A percentile compares a stretch with the other conserved stretches of the same genome.
phyloP scores from a whole-genome alignment of 2,888 invertebrate genomes.

The Leucoma salicis region DNA sequence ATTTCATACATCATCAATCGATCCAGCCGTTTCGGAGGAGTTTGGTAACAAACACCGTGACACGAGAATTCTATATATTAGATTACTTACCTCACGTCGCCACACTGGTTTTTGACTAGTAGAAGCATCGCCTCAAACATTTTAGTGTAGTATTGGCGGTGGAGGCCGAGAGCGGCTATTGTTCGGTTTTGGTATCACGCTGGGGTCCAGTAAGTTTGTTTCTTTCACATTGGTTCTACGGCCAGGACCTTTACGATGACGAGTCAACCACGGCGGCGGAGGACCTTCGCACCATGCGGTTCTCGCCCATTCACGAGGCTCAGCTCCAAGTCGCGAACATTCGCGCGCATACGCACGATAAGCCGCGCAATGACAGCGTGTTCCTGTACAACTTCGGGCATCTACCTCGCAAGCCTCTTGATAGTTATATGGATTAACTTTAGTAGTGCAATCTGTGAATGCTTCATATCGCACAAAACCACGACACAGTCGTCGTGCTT shows the following conservation, averaged over 20 bases:
- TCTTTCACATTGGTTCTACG: slow-evolving; percentile 23
- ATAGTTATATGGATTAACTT: slow-evolving; percentile 91
- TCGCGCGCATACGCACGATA: slow-evolving; percentile 94
- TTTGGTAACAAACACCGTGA: no score
- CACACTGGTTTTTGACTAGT: slow-evolving; percentile 78
- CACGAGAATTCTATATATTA: no score
- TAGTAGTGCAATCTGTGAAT: slow-evolving; percentile 90
- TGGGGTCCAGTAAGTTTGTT: slow-evolving; percentile 47
- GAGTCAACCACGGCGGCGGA: slow-evolving; percentile 62
- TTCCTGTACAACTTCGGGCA: slow-evolving; percentile 92
- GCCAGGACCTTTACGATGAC: slow-evolving; percentile 46
- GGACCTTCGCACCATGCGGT: slow-evolving; percentile 84
- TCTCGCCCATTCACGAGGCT: slow-evolving; percentile 87
- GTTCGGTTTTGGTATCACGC: slow-evolving; percentile 55
- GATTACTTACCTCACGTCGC: slow-evolving; percentile 62
- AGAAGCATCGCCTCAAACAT: slow-evolving; percentile 49
- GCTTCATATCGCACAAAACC: slow-evolving; percentile 76
- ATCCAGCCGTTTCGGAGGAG: no score
- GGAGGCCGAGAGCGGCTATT: slow-evolving; percentile 66
- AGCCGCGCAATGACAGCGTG: slow-evolving; percentile 93
- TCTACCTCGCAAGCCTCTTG: slow-evolving; percentile 93
- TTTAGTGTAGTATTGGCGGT: slow-evolving; percentile 68
- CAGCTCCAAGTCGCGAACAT: slow-evolving; percentile 89
- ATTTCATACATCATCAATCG: no score
- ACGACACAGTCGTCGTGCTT: slow-evolving; percentile 74